Base-by-base conservation (phyloP, 2,888 invertebrate species). In the Halocaridina rubra region DNA sequence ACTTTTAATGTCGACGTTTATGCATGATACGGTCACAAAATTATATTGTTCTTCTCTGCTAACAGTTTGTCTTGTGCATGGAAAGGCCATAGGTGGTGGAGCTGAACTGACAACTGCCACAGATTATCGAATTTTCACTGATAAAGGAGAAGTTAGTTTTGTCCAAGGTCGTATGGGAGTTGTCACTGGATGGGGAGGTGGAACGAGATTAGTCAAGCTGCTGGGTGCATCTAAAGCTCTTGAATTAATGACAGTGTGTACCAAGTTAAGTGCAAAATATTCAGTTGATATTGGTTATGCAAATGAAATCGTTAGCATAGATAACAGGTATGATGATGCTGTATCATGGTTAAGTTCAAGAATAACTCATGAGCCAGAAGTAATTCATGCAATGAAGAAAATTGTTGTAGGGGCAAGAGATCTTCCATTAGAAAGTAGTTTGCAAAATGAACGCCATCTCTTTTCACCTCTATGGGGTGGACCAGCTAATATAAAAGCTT, bases 1-100 rank as follows among this genome's bases (percentile, higher is more conserved):
- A 0, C 90, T 89, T 27, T 89, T 89, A 53, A 92, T 93, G 92
- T 89, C 91, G 24, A 88, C 89, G 4, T 90, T 91, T 32, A 93
- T 93, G 92, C 92, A 92, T 24, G 88, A 91, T 76, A 89, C 91
- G 2, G 88, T 92, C 24, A 89, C 89, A 7, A 89, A 91, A 30
- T 89, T 93, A 8, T 90, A 90, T 33, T 89, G 89, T 1, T 89
- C 93, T 16, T 92, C 93, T 0, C 82, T 93, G n/a, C 88, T 93
- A 1, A 91, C 92, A 46, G 90, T 92, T 1, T 92, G 92, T 22
- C 89, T 92, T 7, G 89, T 93, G 13, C 89, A 92, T 82, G 93
- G 93, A 22, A 89, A 89, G 85, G 92, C 93, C 1, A 88, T 93
- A 1, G 93, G 93, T 7, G 93, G 93, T 1, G 93, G 93, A 3